A percentile compares a stretch with the other conserved stretches of the same genome.
Conservation (phyloP, 2,888 invertebrate genomes). For the Campopleginae sp. region DNA sequence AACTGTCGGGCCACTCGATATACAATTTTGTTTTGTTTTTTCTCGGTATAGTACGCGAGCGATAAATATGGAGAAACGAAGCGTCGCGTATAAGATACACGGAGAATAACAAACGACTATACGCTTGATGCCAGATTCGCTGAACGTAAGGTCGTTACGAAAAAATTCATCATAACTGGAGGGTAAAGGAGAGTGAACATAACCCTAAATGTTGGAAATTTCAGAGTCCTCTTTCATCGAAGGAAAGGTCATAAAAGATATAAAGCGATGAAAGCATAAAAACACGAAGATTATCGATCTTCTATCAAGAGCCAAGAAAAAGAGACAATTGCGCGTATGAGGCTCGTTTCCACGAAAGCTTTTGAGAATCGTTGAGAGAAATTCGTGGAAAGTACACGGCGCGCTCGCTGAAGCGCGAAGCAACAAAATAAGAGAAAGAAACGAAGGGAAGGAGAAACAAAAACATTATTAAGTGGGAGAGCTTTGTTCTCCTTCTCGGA, state of each 20-base stretch:
- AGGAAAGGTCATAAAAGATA: neutral
- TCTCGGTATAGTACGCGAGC: neutral
- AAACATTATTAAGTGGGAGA: constrained; percentile 23
- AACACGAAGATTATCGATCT: constrained; percentile 61
- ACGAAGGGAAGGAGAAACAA: constrained; percentile 2
- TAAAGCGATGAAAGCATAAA: constrained; percentile 10
- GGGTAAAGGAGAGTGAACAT: neutral
- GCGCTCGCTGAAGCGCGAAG: neutral
- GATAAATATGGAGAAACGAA: constrained; percentile 48
- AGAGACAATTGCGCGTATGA: constrained; percentile 28
- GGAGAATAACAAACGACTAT: constrained; percentile 54
- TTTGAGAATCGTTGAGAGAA: constrained; percentile 28
- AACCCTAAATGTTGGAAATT: constrained; percentile 24
- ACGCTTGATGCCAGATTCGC: constrained; percentile 69
- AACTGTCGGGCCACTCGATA: constrained; percentile 16
- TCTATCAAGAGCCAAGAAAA: constrained; percentile 55
- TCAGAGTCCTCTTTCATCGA: neutral
- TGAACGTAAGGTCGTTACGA: constrained; percentile 58
- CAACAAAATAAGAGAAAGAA: neutral
- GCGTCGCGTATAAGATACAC: neutral
- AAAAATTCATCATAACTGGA: constrained; percentile 45
- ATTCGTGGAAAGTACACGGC: constrained; percentile 38
- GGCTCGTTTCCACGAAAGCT: constrained; percentile 23
- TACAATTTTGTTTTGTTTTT: neutral
- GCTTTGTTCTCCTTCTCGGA: constrained; percentile 63